phyloP scores from a whole-genome alignment of 2,113 vertebrate genomes.

The Sphaerodactylus townsendi region DNA sequence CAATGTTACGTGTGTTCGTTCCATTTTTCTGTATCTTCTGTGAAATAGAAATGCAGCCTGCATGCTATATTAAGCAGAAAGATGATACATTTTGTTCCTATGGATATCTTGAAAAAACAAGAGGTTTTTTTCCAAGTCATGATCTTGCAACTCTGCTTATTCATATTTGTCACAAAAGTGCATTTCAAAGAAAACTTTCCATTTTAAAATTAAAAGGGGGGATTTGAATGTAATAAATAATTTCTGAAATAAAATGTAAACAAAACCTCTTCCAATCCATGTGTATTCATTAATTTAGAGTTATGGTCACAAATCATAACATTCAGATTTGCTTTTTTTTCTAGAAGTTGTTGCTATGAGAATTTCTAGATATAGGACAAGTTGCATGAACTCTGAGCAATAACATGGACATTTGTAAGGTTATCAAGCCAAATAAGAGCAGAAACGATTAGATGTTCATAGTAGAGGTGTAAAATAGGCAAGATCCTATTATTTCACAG shows the following conservation, averaged over 20 bases:
- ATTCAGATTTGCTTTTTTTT: slow-evolving; percentile 23
- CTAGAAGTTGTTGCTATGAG: slow-evolving; percentile 20
- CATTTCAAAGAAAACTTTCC: neutral
- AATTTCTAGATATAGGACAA: slow-evolving; percentile 2
- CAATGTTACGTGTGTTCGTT: neutral
- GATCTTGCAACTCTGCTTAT: neutral
- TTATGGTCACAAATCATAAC: slow-evolving; percentile 42
- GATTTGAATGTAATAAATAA: neutral
- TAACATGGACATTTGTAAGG: neutral
- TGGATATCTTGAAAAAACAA: neutral
- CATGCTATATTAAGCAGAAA: neutral
- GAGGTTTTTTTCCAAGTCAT: neutral
- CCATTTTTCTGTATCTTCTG: neutral
- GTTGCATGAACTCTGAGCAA: slow-evolving; percentile 1
- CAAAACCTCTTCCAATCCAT: slow-evolving; percentile 42
- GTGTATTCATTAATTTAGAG: slow-evolving; percentile 48
- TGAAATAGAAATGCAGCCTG: neutral
- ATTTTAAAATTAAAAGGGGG: slow-evolving; percentile 18
- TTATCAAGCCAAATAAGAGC: neutral
- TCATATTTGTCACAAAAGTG: neutral
- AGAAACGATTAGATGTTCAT: neutral
- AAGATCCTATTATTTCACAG: too few relatives aligned
- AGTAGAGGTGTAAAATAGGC: neutral
- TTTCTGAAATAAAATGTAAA: slow-evolving; percentile 9
- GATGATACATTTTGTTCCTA: too few relatives aligned